A percentile compares a stretch with the other conserved stretches of the same genome.
Conservation (phyloP, 2,888 invertebrate genomes). For the Hemaris fuciformis region DNA sequence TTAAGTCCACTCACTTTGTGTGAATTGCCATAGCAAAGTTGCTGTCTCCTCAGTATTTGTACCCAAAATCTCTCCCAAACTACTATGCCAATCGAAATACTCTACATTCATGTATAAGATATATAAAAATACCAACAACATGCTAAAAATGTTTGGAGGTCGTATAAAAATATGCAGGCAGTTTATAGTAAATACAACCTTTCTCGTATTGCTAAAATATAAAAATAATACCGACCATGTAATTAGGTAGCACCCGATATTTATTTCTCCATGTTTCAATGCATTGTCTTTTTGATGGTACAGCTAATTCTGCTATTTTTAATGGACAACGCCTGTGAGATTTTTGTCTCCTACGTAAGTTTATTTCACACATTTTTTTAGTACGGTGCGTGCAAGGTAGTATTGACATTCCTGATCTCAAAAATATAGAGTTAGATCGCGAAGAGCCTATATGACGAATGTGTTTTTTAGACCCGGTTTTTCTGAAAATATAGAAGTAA, state of each 20-base stretch:
- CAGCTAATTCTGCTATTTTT: conserved; percentile 61
- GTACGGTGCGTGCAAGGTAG: background rate
- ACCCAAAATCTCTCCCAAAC: no score
- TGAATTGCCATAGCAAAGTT: no score
- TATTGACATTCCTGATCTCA: background rate
- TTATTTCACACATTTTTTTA: background rate
- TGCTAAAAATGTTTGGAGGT: no score
- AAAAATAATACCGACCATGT: conserved; percentile 47
- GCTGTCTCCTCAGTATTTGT: no score
- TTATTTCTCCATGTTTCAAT: conserved; percentile 64
- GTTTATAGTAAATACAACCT: no score
- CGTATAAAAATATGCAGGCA: no score
- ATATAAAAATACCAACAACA: no score
- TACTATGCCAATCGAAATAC: no score
- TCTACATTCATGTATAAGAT: no score
- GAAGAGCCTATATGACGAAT: background rate
- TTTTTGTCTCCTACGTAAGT: background rate
- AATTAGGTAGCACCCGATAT: conserved; percentile 47
- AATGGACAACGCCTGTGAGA: conserved; percentile 42
- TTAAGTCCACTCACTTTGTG: no score
- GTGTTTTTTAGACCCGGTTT: background rate
- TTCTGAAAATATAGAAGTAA: background rate
- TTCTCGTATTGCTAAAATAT: no score
- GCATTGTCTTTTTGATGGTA: conserved; percentile 64
- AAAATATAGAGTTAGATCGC: background rate